Evolutionary conservation across 2,113 vertebrate species (phyloP).

Genomic region (Plecotus auritus): DNA sequence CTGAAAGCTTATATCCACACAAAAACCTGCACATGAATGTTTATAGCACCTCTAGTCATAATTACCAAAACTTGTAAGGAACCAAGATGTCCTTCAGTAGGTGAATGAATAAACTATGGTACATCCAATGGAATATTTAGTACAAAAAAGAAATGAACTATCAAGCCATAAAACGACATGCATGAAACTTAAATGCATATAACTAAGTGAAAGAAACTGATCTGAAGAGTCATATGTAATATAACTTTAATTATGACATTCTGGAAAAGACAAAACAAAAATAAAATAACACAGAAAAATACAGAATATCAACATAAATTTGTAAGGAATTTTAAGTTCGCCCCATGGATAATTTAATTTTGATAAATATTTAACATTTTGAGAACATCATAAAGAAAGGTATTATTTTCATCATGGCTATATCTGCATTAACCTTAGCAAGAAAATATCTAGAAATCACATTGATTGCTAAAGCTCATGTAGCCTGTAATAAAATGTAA

Average conservation of each 20-base stretch:
- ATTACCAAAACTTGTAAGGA: not conserved
- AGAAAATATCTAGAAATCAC: conserved; percentile 4
- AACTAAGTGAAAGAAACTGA: not conserved
- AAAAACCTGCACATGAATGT: not conserved
- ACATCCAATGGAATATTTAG: not conserved
- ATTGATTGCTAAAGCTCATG: not conserved
- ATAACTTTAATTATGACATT: not conserved
- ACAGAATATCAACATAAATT: conserved; percentile 10
- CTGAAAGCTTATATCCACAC: not conserved
- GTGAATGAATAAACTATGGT: not conserved
- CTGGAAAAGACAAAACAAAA: not conserved
- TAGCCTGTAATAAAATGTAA: not conserved
- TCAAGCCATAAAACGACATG: not conserved
- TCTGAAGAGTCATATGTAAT: not conserved
- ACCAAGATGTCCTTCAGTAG: not conserved
- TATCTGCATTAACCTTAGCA: not conserved
- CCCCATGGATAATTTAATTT: not conserved
- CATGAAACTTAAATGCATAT: not conserved
- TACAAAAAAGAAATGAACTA: not conserved
- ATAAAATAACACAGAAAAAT: not conserved
- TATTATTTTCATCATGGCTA: not conserved
- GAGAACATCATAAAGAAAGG: not conserved
- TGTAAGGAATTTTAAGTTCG: not conserved
- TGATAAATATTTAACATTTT: not conserved
- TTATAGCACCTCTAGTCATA: not conserved